Evolutionary conservation across 2,888 invertebrate species (phyloP), one percentile per base, ranked within the genome.

Genomic region (Luperina testacea): DNA sequence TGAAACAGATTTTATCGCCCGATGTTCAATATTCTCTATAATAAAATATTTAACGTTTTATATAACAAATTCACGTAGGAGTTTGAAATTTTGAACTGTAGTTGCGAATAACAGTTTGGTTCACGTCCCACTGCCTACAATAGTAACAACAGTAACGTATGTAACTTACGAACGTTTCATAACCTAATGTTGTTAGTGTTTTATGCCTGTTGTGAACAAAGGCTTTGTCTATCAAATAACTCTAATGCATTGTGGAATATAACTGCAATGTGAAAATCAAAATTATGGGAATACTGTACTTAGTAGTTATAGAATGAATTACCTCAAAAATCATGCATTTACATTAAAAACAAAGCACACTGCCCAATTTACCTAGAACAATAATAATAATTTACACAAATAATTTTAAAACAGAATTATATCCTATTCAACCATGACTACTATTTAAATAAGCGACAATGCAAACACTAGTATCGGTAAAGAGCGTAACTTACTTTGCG

Each of bases 401-500:
- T 17, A 42, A 20, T 51, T 13, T n/a, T 27, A 24, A 27, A 15
- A 4, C 57, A 57, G 2, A 9, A n/a, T 45, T 3, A 65, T 48
- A n/a, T 15, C 9, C 6, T 17, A 13, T 53, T 74, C 13, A 2
- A 42, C 1, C 17, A 2, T 13, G 24, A 48, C 13, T 17, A 7
- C 2, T 53, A 67, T 53, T 53, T 45, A 65, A 45, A 61, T 11
- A 72, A 70, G 51, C 45, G 15, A 51, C 48, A 27, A 64, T 15
- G n/a, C 17, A 72, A 70, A 72, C 32, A 81, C 45, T 68, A 69
- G 48, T 9, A 42, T 20, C 48, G 7, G 24, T 45, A 67, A 87
- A 53, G 32, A 80, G 45, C 27, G 45, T 48, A 68, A 94, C 93
- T 94, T 86, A 97, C 96, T 94, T 97, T 97, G 85, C 95, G 94